These are phyloP conservation scores for Apamea crenata DNA, from an alignment of 2,888 invertebrate species.

Conservation along the genomic window DNA sequence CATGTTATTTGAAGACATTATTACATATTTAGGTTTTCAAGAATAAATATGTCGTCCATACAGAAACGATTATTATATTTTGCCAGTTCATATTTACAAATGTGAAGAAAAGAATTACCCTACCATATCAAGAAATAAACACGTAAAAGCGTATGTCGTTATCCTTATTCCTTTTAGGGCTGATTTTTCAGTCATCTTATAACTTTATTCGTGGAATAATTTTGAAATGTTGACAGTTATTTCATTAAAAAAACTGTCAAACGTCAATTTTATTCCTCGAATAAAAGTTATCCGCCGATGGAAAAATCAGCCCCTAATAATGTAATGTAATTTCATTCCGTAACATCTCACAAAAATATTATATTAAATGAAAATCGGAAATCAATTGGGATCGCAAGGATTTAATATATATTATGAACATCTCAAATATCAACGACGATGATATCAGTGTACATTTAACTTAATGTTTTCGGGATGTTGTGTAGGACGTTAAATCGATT, in stretches of 20 bases:
- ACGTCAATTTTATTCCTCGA: too few relatives aligned
- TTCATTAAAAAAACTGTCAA: too few relatives aligned
- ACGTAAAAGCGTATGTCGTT: not conserved
- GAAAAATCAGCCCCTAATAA: too few relatives aligned
- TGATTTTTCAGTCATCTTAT: too few relatives aligned
- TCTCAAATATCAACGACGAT: not conserved
- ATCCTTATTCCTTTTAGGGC: not conserved
- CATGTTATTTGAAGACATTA: not conserved
- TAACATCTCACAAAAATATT: not conserved
- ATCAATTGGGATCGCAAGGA: not conserved
- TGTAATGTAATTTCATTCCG: not conserved
- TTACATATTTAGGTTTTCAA: too few relatives aligned
- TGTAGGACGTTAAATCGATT: conserved; percentile 38
- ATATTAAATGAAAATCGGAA: conserved; percentile 8
- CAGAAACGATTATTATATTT: not conserved
- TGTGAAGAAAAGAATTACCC: not conserved
- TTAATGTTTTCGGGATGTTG: conserved; percentile 14
- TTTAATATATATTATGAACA: not conserved
- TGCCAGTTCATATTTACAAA: not conserved
- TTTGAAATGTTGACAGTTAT: too few relatives aligned
- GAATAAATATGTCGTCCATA: not conserved
- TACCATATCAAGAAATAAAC: not conserved
- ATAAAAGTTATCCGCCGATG: too few relatives aligned
- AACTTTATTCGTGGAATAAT: too few relatives aligned
- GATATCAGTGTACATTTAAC: conserved; percentile 5